phyloP scores from a whole-genome alignment of 2,113 vertebrate species.

The Amazona vittata region DNA sequence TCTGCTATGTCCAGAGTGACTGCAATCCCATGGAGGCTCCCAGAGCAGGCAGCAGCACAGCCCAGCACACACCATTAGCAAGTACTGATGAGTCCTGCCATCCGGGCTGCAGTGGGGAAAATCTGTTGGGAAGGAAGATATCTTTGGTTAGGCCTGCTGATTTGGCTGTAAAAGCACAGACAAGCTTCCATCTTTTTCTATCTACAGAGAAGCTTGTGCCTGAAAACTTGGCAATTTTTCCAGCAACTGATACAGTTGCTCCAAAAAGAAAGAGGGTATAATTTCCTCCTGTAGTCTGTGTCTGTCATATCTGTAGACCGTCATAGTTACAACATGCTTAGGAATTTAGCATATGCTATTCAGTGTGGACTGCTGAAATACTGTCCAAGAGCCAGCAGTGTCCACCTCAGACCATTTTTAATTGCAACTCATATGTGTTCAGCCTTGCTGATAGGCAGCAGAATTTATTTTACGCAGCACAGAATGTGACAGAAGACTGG shows the following conservation, averaged over 20 bases:
- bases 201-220: neutral
- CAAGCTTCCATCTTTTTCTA: neutral
- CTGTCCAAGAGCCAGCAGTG: neutral
- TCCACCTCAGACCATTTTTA: neutral
- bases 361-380: neutral
- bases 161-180: neutral
- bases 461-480: neutral
- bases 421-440: neutral
- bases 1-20: rapidly evolving
- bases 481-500: neutral
- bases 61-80: neutral
- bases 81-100: neutral
- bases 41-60: rapidly evolving
- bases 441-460: neutral
- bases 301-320: neutral
- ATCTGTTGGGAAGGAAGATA: neutral
- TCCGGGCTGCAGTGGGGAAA: neutral
- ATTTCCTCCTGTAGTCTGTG: neutral
- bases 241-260: neutral
- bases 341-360: neutral
- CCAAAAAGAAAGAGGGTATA: neutral
- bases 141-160: neutral
- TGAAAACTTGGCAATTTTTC: neutral
- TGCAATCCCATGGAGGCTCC: neutral
- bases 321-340: neutral